These are phyloP conservation scores for Gisinianus flammeolus DNA, from an alignment of 2,888 invertebrate species.

Conservation along the genomic window DNA sequence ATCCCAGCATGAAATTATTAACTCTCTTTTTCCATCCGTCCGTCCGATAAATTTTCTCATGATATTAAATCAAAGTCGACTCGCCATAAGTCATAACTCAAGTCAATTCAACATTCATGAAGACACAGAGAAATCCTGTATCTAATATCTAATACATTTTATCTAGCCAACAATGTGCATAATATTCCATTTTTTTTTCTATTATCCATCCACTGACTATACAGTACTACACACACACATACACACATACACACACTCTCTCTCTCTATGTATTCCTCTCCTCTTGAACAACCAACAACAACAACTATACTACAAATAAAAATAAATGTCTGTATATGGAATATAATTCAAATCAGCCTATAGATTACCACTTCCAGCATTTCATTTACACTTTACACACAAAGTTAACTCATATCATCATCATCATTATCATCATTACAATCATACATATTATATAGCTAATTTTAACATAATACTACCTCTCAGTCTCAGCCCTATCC, in stretches of 20 bases:
- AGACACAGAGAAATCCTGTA: constrained; percentile 33
- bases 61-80: constrained; percentile 59
- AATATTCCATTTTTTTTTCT: constrained; percentile 4
- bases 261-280: too few species aligned
- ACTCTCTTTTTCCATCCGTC: constrained; percentile 58
- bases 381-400: neutral
- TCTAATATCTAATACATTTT: constrained; percentile 29
- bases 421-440: neutral
- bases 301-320: neutral
- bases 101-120: constrained; percentile 51
- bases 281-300: neutral
- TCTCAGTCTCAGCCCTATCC: too few species aligned
- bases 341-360: neutral
- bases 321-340: neutral
- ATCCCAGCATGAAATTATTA: constrained; percentile 59
- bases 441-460: neutral
- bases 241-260: too few species aligned
- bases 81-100: constrained; percentile 59
- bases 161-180: constrained; percentile 9
- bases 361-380: neutral
- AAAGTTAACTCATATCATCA: neutral
- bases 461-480: too few species aligned
- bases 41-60: constrained; percentile 58
- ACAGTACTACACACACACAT: too few species aligned
- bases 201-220: neutral